Base-by-base conservation (phyloP, 2,113 vertebrate species). In the Podiceps cristatus region DNA sequence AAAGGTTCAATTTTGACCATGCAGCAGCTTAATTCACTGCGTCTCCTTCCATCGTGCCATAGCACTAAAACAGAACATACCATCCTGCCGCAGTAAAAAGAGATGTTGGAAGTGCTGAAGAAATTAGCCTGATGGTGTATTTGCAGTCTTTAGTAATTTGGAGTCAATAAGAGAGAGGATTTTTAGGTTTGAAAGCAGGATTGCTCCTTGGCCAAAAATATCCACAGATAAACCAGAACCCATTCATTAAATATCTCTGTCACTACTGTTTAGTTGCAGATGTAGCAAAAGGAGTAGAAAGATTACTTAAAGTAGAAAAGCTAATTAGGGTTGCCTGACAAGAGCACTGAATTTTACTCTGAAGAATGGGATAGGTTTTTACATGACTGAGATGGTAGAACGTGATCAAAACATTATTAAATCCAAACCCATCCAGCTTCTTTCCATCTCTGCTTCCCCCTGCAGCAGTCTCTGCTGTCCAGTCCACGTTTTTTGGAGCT, bases 291-390 rank as follows among this genome's bases (percentile, higher is more conserved):
- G 27, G 24, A 88, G 69, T 15, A 92, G 86, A 64, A 29, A 78
- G 69, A 88, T 95, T 91, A 92, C 93, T 95, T 95, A 78, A 91
- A 93, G 68, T 49, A 94, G 50, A 64, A 83, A 77, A 95, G 88
- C 88, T 91, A 85, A 95, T 90, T 93, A 95, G 88, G 66, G 33
- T 8, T 93, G 82, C n/a, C 63, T 95, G 96, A 86, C 92, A 96
- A 96, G 89, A 93, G 53, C 15, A 76, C 77, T 84, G 88, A 84
- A 88, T 94, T 95, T 66, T 86, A 49, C 81, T 90, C 64, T 95
- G 93, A 96, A 92, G 88, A 87, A 93, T 63, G 58, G 49, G 88
- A 77, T 37, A 58, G 63, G 74, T 83, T 86, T 88, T 94, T 52
- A 79, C 84, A 74, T 66, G 76, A 82, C 79, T 71, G 68, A 96